Evolutionary conservation across 2,113 vertebrate species (phyloP).

Genomic region (Fulica atra): DNA sequence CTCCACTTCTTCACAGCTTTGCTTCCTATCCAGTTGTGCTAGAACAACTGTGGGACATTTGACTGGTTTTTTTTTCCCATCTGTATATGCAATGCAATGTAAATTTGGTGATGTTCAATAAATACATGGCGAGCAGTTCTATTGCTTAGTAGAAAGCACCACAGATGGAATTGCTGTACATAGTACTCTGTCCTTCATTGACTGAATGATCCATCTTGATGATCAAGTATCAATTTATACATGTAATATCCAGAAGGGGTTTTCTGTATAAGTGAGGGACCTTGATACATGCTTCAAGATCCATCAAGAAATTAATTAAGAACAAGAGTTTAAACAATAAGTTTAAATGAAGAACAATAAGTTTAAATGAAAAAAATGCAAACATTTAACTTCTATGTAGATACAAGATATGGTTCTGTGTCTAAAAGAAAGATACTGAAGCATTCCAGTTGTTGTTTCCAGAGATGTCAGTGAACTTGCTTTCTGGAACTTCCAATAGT

Average conservation of each 20-base stretch:
- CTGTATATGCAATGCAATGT: neutral
- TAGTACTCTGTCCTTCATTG: neutral
- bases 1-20: neutral
- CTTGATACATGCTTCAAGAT: neutral
- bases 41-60: neutral
- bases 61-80: neutral
- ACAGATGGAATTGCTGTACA: neutral
- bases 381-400: neutral
- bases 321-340: neutral
- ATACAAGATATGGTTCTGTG: neutral
- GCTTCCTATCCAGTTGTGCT: neutral
- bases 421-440: conserved; percentile 27
- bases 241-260: neutral
- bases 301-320: neutral
- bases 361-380: neutral
- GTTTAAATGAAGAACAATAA: neutral
- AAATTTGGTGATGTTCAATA: neutral
- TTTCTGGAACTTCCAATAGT: conserved; percentile 1
- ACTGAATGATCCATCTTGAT: neutral
- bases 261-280: neutral
- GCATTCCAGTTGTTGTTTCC: neutral
- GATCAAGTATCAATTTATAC: neutral
- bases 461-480: neutral
- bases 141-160: neutral
- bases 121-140: neutral